phyloP scores from a whole-genome alignment of 2,113 vertebrate species.

The Odontesthes bonariensis region DNA sequence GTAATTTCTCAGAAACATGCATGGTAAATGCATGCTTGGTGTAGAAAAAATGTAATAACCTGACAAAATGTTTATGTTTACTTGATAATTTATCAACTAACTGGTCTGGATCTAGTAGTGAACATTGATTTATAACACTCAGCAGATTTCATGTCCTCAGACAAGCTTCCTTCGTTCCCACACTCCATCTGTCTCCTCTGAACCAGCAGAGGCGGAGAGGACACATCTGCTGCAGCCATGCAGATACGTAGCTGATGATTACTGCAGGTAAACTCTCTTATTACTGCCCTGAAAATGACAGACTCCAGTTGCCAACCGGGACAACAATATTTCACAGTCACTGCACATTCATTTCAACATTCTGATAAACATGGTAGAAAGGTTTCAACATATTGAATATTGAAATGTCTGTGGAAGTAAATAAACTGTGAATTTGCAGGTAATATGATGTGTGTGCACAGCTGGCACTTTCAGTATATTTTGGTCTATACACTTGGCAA shows the following conservation, averaged over 20 bases:
- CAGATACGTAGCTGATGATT: constrained; percentile 61
- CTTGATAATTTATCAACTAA: no score
- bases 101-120: neutral
- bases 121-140: constrained; percentile 2
- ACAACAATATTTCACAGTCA: constrained; percentile 49
- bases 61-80: no score
- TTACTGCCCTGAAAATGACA: constrained; percentile 66
- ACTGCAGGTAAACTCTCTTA: constrained; percentile 70
- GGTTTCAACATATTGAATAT: constrained; percentile 19
- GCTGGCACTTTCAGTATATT: constrained; percentile 41
- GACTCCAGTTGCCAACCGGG: constrained; percentile 48
- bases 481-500: constrained; percentile 22
- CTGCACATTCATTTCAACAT: constrained; percentile 28
- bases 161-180: constrained; percentile 48
- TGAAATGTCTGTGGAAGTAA: neutral
- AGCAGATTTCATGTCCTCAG: constrained; percentile 18
- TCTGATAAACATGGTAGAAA: constrained; percentile 52
- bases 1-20: no score
- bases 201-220: constrained; percentile 35
- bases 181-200: constrained; percentile 39
- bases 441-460: constrained; percentile 51
- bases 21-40: no score
- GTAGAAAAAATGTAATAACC: no score
- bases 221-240: constrained; percentile 65
- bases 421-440: constrained; percentile 21